Conservation (phyloP, 2,113 vertebrate species). For the Sphaerodactylus townsendi region DNA sequence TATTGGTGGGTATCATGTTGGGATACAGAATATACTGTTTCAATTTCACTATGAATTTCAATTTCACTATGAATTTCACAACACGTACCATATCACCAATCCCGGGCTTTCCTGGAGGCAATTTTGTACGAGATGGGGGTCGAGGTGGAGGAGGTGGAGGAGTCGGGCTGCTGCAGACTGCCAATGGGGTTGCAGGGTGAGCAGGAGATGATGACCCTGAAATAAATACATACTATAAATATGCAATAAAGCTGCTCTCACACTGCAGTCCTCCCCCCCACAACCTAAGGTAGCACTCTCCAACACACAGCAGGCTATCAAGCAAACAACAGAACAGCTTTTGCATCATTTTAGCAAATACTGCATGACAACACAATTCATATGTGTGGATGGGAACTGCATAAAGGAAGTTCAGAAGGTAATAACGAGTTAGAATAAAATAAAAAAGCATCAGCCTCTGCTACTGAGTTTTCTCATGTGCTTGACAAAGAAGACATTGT, state of each 20-base stretch:
- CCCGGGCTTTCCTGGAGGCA: slow-evolving; percentile 88
- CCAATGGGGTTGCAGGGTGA: slow-evolving; percentile 86
- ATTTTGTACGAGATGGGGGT: slow-evolving; percentile 90
- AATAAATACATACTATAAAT: slow-evolving; percentile 26
- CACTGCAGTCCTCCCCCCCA: not conserved
- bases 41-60: not conserved
- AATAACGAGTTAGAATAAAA: not conserved
- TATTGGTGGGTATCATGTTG: rapidly evolving
- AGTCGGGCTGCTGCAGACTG: slow-evolving; percentile 77
- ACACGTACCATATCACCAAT: slow-evolving; percentile 87
- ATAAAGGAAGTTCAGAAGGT: not conserved
- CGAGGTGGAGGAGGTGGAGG: slow-evolving; percentile 89
- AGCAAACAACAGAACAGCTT: slow-evolving; percentile 16
- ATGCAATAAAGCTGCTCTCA: not conserved
- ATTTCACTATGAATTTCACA: not conserved
- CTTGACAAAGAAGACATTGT: not conserved
- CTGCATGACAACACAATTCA: not conserved
- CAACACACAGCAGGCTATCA: not conserved
- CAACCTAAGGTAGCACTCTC: not conserved
- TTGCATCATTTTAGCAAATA: not conserved
- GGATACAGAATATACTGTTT: not conserved
- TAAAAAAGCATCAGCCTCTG: not conserved
- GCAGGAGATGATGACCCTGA: slow-evolving; percentile 92
- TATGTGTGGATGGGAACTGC: not conserved
- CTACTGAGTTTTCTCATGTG: not conserved